phyloP scores from a whole-genome alignment of 2,797 vertebrate genomes.

The Argya squamiceps region DNA sequence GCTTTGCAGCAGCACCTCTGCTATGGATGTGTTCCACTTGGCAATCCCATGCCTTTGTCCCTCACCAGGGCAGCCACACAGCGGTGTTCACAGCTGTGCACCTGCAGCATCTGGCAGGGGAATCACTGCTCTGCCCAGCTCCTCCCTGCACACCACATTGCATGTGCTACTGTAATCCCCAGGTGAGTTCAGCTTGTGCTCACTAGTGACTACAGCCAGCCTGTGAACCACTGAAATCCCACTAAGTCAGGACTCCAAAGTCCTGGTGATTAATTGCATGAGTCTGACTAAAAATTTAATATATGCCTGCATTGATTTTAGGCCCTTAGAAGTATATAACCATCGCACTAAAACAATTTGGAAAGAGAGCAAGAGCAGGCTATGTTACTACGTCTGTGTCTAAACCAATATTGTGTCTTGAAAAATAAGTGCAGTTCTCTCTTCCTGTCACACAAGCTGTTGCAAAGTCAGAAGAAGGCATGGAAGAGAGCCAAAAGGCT shows the following conservation, averaged over 20 bases:
- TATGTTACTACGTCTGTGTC: accelerated
- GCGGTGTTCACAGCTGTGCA: not conserved
- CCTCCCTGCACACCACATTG: not conserved
- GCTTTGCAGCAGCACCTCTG: accelerated
- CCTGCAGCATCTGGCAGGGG: not conserved
- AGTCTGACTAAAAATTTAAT: not conserved
- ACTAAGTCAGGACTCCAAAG: not conserved
- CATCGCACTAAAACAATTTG: not conserved
- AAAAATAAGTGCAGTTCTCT: not conserved
- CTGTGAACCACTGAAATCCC: not conserved
- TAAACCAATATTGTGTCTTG: not conserved
- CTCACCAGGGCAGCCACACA: accelerated
- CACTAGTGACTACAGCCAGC: not conserved
- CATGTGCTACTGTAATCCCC: not conserved
- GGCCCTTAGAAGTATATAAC: not conserved
- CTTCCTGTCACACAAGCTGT: not conserved
- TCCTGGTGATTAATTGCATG: not conserved
- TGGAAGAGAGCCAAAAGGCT: not conserved
- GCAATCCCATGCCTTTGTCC: not conserved
- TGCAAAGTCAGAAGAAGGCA: not conserved
- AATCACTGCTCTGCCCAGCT: not conserved
- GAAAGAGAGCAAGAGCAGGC: not conserved
- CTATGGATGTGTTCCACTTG: not conserved
- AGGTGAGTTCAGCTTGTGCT: not conserved
- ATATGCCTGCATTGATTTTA: not conserved